phyloP scores from a whole-genome alignment of 2,113 vertebrate genomes.

The Ariopsis seemanni region DNA sequence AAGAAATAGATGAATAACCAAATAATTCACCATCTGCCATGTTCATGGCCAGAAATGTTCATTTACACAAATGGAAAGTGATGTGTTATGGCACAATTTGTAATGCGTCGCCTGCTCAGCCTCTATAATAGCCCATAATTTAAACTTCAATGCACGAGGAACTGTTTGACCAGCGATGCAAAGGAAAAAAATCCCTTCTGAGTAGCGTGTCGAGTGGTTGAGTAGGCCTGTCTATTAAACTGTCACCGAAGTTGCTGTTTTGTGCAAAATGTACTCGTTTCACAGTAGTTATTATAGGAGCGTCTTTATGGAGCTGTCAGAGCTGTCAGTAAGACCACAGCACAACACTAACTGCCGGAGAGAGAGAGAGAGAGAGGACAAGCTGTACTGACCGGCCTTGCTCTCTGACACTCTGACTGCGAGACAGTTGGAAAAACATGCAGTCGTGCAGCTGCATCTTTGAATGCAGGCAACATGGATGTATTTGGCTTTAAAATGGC shows the following conservation, averaged over 20 bases:
- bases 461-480: constrained; percentile 32
- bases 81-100: constrained; percentile 29
- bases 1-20: not conserved
- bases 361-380: not conserved
- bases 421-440: constrained; percentile 47
- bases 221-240: constrained; percentile 31
- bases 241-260: constrained; percentile 32
- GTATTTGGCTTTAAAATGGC: constrained; percentile 43
- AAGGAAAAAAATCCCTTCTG: not conserved
- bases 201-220: constrained; percentile 19
- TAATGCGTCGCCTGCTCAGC: not conserved
- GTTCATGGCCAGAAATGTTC: not conserved
- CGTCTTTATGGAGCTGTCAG: constrained; percentile 45
- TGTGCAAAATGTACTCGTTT: constrained; percentile 25
- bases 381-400: not conserved
- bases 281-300: constrained; percentile 37
- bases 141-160: not conserved
- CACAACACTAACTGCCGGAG: not conserved
- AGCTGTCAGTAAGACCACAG: constrained; percentile 39
- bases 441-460: constrained; percentile 10
- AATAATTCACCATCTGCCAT: constrained; percentile 16
- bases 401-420: constrained; percentile 1
- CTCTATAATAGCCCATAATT: constrained; percentile 22
- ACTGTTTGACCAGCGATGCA: not conserved
- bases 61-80: constrained; percentile 9